A percentile compares a stretch with the other conserved stretches of the same genome.
Evolutionary conservation across 1,140 invertebrate genomes (phyloP).

Genomic region (Pygmarrhopalites habei): DNA sequence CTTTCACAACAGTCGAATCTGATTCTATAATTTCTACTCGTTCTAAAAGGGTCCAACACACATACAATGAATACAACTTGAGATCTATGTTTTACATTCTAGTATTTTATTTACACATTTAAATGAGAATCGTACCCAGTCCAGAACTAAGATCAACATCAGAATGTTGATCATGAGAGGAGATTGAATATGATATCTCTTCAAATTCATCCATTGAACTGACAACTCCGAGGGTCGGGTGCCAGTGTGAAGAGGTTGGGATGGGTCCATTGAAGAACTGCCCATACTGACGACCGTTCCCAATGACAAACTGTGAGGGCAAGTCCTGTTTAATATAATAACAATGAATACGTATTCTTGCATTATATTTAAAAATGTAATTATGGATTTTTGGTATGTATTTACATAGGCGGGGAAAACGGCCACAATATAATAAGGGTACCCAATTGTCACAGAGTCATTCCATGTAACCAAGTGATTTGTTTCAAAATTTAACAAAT

Average conservation of each 20-base stretch:
- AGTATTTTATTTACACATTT: too few species aligned
- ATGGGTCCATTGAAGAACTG: constrained; percentile 72
- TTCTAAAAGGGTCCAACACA: constrained; percentile 8
- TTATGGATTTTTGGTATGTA: neutral
- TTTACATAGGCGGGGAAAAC: constrained; percentile 55
- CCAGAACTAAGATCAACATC: neutral
- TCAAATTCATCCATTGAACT: constrained; percentile 57
- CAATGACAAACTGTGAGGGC: constrained; percentile 61
- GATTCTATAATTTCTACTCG: constrained; percentile 27
- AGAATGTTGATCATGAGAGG: constrained; percentile 46
- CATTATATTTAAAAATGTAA: neutral
- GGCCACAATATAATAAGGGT: constrained; percentile 72
- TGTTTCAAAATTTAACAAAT: constrained; percentile 51
- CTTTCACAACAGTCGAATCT: constrained; percentile 43
- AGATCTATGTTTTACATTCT: too few species aligned
- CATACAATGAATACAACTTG: too few species aligned
- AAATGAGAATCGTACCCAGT: neutral
- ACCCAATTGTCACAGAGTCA: constrained; percentile 52
- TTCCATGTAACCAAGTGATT: constrained; percentile 53
- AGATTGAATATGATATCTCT: constrained; percentile 58
- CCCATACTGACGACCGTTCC: constrained; percentile 64
- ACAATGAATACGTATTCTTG: neutral
- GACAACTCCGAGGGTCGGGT: constrained; percentile 64
- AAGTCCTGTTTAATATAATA: constrained; percentile 47
- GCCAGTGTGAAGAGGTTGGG: constrained; percentile 53